Percentiles rank a stretch among this genome's conserved stretches.
Conservation (phyloP, 2,888 invertebrate species). For the Orthosia gracilis region DNA sequence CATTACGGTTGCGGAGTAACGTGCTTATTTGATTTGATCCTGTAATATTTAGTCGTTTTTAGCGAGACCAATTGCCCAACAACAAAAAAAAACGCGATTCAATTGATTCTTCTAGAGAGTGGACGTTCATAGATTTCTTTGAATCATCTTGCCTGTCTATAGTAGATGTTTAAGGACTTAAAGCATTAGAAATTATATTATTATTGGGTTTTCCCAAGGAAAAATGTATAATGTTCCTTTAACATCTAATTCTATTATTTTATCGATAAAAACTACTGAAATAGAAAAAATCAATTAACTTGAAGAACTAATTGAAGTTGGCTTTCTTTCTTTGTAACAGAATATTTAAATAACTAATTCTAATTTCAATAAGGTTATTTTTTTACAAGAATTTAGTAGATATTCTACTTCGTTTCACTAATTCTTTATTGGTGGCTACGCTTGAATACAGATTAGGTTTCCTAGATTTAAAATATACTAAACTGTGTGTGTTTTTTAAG, state of each 20-base stretch:
- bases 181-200: too few species aligned
- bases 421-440: conserved; percentile 34
- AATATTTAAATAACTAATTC: conserved; percentile 27
- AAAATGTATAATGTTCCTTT: too few species aligned
- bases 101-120: background rate
- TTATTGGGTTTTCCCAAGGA: background rate
- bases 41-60: background rate
- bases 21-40: too few species aligned
- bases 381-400: conserved; percentile 31
- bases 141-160: background rate
- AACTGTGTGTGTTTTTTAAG: background rate
- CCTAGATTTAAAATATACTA: conserved; percentile 1
- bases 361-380: conserved; percentile 31
- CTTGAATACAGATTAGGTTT: conserved; percentile 37
- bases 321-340: conserved; percentile 1
- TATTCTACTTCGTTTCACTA: conserved; percentile 26
- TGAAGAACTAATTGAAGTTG: conserved; percentile 1
- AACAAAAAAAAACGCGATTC: background rate
- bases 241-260: background rate
- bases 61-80: background rate
- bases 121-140: background rate
- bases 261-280: conserved; percentile 18
- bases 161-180: background rate
- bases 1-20: too few species aligned
- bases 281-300: conserved; percentile 22